Conservation (phyloP, 2,888 invertebrate genomes). For the Zele albiditarsus region DNA sequence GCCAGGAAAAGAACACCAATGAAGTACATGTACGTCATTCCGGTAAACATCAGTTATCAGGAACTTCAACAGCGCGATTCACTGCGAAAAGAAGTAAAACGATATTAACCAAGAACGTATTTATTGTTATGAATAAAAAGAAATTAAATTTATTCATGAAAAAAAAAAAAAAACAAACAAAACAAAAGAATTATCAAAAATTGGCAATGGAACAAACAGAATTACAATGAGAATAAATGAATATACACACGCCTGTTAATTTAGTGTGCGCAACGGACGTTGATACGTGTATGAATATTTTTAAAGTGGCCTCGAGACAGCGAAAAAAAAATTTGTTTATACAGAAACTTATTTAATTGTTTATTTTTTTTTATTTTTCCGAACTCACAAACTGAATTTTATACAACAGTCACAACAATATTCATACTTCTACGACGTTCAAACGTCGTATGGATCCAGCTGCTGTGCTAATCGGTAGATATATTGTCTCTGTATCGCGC, state of each 20-base stretch:
- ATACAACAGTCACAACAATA: constrained; percentile 4
- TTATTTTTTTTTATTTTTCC: background rate
- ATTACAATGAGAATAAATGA: background rate
- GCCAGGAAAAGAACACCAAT: constrained; percentile 49
- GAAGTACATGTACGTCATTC: constrained; percentile 44
- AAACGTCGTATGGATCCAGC: constrained; percentile 43
- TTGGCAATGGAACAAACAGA: background rate
- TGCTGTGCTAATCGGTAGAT: constrained; percentile 40
- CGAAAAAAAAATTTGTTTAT: background rate
- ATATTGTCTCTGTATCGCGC: constrained; percentile 26
- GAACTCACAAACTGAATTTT: background rate
- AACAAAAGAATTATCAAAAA: background rate
- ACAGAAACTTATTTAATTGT: background rate
- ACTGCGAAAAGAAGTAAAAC: background rate
- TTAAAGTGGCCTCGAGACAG: background rate
- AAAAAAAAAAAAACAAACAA: background rate
- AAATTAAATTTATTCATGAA: background rate
- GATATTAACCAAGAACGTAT: background rate
- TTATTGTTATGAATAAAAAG: background rate
- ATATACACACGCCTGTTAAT: background rate
- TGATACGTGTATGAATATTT: background rate
- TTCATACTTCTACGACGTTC: constrained; percentile 15
- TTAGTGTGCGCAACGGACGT: too few relatives aligned
- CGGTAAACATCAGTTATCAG: constrained; percentile 41
- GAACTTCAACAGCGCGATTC: background rate